Percentiles rank a stretch among this genome's conserved stretches.
Conservation (phyloP, 2,113 vertebrate genomes). For the Eptesicus fuscus region DNA sequence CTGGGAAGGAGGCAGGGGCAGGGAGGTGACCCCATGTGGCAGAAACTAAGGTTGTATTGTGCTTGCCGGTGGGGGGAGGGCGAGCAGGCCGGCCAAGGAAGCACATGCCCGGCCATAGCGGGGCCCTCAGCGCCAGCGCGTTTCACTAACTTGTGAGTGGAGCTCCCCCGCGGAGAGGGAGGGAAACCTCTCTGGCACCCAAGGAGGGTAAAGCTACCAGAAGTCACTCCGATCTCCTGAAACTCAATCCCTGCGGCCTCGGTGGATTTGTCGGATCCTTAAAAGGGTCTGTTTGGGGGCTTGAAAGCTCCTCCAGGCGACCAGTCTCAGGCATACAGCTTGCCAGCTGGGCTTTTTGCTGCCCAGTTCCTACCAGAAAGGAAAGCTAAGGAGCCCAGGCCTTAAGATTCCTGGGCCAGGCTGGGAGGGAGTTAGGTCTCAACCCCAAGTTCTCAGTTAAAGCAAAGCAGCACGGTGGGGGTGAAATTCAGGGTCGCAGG, state of each 20-base stretch:
- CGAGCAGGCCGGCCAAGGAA: slow-evolving; percentile 33
- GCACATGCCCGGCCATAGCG: slow-evolving; percentile 46
- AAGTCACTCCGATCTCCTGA: background rate
- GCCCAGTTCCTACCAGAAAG: background rate
- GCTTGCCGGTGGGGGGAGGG: slow-evolving; percentile 70
- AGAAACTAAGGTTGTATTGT: slow-evolving; percentile 76
- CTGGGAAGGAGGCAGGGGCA: slow-evolving; percentile 65
- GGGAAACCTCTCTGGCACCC: background rate
- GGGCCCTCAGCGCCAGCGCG: background rate
- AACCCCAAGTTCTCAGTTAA: slow-evolving; percentile 75
- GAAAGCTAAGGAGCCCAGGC: background rate
- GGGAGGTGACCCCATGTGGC: slow-evolving; percentile 71
- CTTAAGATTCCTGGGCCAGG: background rate
- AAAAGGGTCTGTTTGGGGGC: background rate
- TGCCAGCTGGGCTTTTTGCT: background rate
- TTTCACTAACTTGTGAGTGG: background rate
- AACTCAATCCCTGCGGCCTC: background rate
- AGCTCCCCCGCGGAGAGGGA: background rate
- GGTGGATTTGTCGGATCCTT: background rate
- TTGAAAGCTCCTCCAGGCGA: background rate
- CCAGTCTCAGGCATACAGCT: background rate
- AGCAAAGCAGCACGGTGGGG: slow-evolving; percentile 59
- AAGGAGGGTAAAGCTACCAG: background rate
- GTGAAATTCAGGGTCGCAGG: slow-evolving; percentile 71
- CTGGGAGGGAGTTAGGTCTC: background rate